Base-by-base conservation (phyloP, 1,140 invertebrate genomes). In the Drosophila orena region DNA sequence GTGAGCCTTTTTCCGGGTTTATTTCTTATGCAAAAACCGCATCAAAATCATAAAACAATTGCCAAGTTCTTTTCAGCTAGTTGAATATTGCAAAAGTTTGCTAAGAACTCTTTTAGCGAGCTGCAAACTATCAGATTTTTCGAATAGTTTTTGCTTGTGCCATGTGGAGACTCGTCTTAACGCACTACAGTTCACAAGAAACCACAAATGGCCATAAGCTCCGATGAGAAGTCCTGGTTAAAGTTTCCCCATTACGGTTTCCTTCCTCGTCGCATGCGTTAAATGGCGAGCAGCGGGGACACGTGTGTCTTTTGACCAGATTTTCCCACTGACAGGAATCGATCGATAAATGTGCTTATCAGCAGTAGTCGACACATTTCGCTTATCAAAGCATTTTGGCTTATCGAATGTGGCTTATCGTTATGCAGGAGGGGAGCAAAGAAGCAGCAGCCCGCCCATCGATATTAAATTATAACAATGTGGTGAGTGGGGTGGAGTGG, bases 291-390 rank as follows among this genome's bases (percentile, higher is more conserved):
- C 8, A 22, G 6, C 11, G 40, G 40, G 40, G 50, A 58, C 59
- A 72, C 43, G 61, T 74, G 57, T 42, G 64, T 20, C 66, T 44
- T 70, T 68, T 69, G 49, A 68, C 47, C 49, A 54, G 40, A 54
- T 69, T 68, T 68, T 69, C 61, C 65, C 62, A 68, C 34, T 52
- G 46, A 43, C 37, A 44, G 20, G 43, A 20, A 66, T 61, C 65
- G 83, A 88, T 86, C 83, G 83, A 86, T 89, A 86, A 88, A 76
- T 88, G 71, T 71, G 75, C 83, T 89, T 86, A 86, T 86, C 83
- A 88, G 84, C 79, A 71, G 47, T 64, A 76, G 65, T 57, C 20
- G 65, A 56, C 75, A 65, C 74, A 42, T 89, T 83, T 79, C 43
- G 83, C 84, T 86, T 86, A 86, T 86, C 83, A 68, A 81, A 72